A percentile compares a stretch with the other conserved stretches of the same genome.
Evolutionary conservation across 2,113 vertebrate genomes (phyloP).

Genomic region (Ptilorrhoa leucosticta): DNA sequence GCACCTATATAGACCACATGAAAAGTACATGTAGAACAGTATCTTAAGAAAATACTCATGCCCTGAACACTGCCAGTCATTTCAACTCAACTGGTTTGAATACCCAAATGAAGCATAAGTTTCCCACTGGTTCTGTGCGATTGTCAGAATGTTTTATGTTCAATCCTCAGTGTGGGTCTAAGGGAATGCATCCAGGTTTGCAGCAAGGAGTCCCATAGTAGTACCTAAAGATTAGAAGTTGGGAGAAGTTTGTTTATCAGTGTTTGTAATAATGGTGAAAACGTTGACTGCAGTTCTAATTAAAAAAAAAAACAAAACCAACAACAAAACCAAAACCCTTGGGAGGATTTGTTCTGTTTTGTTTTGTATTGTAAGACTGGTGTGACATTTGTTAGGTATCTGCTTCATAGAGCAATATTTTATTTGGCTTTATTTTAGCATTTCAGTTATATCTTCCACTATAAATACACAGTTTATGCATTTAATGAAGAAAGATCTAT

Average conservation of each 20-base stretch:
- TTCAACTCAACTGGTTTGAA: not conserved
- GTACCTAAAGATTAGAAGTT: not conserved
- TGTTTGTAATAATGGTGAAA: not conserved
- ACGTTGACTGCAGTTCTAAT: not conserved
- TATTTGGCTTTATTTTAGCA: not conserved
- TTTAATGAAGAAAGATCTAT: not conserved
- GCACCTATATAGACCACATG: not conserved
- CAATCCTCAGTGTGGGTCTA: not conserved
- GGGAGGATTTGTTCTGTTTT: not conserved
- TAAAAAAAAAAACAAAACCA: not conserved
- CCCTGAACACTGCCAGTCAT: not conserved
- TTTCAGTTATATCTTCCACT: not conserved
- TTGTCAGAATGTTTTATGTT: not conserved
- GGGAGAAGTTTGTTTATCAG: slow-evolving; percentile 7
- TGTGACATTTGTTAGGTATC: not conserved
- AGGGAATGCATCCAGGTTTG: not conserved
- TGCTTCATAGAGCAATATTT: not conserved
- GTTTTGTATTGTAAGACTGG: not conserved
- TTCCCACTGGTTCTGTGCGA: not conserved
- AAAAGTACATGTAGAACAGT: not conserved
- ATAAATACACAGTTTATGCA: not conserved
- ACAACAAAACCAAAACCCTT: not conserved
- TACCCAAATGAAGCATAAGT: not conserved
- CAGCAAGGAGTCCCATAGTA: not conserved
- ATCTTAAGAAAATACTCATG: not conserved